Percentiles rank a stretch among this genome's conserved stretches.
phyloP scores from a whole-genome alignment of 2,797 vertebrate species.

The Etheostoma nigrum region DNA sequence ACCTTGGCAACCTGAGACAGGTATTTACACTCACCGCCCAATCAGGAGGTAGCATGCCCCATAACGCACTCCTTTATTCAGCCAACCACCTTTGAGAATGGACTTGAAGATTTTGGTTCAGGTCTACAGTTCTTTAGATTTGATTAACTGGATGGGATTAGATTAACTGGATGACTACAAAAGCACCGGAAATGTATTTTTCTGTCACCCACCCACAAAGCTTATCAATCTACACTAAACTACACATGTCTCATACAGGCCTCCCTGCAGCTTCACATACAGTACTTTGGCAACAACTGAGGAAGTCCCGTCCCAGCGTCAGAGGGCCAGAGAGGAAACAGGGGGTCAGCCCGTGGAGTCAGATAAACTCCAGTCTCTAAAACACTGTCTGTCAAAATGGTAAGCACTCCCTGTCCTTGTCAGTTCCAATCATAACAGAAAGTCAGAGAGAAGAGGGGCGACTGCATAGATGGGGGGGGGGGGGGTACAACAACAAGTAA shows the following conservation, averaged over 20 bases:
- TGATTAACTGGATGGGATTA: no score
- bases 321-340: slow-evolving; percentile 82
- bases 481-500: slow-evolving; percentile 11
- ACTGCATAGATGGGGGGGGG: not conserved
- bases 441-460: not conserved
- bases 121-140: no score
- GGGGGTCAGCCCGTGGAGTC: slow-evolving; percentile 72
- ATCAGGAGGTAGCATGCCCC: not conserved
- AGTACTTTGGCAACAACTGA: slow-evolving; percentile 46
- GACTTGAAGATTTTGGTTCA: not conserved
- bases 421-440: slow-evolving; percentile 63
- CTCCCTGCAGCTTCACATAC: not conserved
- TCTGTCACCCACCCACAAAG: not conserved
- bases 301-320: slow-evolving; percentile 86
- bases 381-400: slow-evolving; percentile 36
- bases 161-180: not conserved
- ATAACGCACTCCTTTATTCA: not conserved
- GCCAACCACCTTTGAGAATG: not conserved
- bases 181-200: not conserved
- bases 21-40: not conserved
- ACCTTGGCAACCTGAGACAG: not conserved
- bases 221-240: not conserved
- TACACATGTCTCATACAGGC: slow-evolving; percentile 1
- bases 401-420: slow-evolving; percentile 39
- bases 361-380: slow-evolving; percentile 72